Percentiles rank a stretch among this genome's conserved stretches.
phyloP scores from a whole-genome alignment of 2,797 vertebrate species.

The Coccyzus lansbergi region DNA sequence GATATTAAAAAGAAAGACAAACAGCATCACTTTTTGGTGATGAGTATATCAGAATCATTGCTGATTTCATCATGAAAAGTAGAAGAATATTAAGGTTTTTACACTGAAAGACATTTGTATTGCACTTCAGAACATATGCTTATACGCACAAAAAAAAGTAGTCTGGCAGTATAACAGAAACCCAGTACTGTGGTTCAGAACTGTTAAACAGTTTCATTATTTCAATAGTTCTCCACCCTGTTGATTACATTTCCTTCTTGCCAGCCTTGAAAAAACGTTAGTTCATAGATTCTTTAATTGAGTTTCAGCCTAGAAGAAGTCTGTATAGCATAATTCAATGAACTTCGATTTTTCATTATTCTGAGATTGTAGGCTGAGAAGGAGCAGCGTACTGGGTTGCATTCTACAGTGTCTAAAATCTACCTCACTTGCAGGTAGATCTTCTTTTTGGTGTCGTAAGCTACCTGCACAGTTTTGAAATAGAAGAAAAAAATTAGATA shows the following conservation, averaged over 20 bases:
- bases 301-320: neutral
- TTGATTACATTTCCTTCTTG: neutral
- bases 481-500: neutral
- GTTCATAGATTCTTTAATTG: neutral
- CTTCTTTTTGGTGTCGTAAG: slow-evolving; percentile 4
- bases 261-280: neutral
- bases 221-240: neutral
- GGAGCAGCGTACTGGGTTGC: neutral
- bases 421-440: neutral
- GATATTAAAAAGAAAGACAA: neutral
- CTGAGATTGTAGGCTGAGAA: neutral
- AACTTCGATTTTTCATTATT: slow-evolving; percentile 45
- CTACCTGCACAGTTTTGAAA: neutral
- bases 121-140: neutral
- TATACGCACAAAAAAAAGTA: neutral
- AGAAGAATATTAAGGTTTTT: neutral
- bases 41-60: neutral
- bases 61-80: neutral
- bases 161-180: neutral
- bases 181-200: neutral
- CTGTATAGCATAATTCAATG: slow-evolving; percentile 28
- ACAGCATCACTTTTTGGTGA: neutral
- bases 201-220: neutral
- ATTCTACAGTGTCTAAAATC: neutral
- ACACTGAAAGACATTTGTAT: neutral